These are phyloP conservation scores for Catamblyrhynchus diadema DNA, from an alignment of 2,797 vertebrate genomes.

Conservation along the genomic window DNA sequence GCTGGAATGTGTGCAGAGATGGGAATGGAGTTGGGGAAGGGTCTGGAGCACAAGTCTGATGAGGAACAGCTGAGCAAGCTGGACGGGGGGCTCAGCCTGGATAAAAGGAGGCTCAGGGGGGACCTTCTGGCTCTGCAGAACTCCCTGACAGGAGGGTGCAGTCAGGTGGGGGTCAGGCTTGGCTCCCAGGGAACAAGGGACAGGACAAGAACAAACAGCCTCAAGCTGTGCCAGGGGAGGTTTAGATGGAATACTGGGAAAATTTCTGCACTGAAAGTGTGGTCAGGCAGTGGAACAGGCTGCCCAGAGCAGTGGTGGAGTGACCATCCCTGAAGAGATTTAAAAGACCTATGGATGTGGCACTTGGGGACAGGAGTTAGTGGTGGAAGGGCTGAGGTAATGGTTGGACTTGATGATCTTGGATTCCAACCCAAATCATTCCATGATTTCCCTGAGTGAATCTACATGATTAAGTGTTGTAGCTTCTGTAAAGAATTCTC, in stretches of 20 bases:
- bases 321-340: background rate
- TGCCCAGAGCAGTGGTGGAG: background rate
- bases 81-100: background rate
- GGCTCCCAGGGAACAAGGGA: background rate
- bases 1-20: background rate
- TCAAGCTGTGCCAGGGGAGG: background rate
- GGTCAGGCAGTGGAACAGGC: background rate
- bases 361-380: background rate
- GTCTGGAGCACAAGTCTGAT: background rate
- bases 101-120: background rate
- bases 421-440: background rate
- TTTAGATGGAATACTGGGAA: background rate
- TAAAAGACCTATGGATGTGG: background rate
- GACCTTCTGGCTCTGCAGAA: background rate
- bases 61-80: background rate
- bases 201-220: background rate
- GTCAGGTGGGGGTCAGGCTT: accelerated
- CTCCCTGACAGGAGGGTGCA: background rate
- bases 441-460: background rate
- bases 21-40: background rate
- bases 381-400: background rate
- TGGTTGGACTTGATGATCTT: background rate
- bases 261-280: background rate
- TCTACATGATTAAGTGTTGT: background rate
- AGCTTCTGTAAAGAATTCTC: background rate